phyloP scores from a whole-genome alignment of 2,113 vertebrate genomes.

The Struthio camelus region DNA sequence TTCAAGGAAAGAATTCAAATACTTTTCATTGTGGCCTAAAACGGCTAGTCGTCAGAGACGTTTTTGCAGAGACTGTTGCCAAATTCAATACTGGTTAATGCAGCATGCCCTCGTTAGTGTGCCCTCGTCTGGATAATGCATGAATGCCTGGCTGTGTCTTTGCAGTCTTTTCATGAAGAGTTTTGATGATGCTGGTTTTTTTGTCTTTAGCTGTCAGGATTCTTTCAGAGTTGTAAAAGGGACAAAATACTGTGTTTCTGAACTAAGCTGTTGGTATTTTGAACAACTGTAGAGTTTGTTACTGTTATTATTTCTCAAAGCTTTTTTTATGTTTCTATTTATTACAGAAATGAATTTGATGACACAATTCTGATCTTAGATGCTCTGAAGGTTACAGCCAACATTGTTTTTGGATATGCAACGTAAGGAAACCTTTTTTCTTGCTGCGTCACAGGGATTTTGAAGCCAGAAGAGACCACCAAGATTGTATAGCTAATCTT shows the following conservation, averaged over 20 bases:
- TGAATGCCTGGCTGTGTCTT: background rate
- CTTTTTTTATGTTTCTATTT: background rate
- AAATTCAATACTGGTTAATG: background rate
- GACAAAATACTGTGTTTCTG: background rate
- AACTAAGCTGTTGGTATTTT: background rate
- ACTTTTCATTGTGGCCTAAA: background rate
- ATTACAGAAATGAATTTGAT: conserved; percentile 90
- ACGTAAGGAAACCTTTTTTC: conserved; percentile 82
- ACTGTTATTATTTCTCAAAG: background rate
- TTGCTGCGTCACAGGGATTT: background rate
- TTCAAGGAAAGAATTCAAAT: background rate
- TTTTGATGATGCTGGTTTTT: background rate
- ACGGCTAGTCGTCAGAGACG: background rate
- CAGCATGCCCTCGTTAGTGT: background rate
- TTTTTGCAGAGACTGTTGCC: background rate
- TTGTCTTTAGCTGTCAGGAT: background rate
- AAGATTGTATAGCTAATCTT: background rate
- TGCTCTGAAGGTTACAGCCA: conserved; percentile 91
- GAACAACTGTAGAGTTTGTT: background rate
- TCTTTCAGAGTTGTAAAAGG: background rate
- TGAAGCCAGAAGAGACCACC: background rate
- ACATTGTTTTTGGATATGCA: conserved; percentile 97
- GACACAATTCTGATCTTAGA: conserved; percentile 86
- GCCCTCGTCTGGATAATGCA: background rate
- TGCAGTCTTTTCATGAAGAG: background rate